Evolutionary conservation across 2,888 invertebrate species (phyloP).

Genomic region (Sarcophaga carnaria): DNA sequence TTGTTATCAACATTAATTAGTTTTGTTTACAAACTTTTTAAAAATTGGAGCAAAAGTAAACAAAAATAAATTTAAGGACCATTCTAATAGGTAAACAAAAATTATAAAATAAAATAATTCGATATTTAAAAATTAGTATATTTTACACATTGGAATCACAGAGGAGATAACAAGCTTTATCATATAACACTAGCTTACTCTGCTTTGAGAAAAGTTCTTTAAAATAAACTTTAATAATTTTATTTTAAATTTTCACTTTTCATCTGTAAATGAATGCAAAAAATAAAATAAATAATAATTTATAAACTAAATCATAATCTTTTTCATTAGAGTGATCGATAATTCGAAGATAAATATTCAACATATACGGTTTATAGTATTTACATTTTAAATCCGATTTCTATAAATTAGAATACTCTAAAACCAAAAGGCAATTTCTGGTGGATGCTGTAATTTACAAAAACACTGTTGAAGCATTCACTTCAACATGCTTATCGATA

Average conservation of each 20-base stretch:
- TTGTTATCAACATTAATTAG: background rate
- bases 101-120: too few relatives aligned
- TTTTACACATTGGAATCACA: background rate
- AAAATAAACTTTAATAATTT: conserved; percentile 43
- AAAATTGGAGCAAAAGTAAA: background rate
- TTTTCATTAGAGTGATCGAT: background rate
- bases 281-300: conserved; percentile 40
- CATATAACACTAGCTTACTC: conserved; percentile 49
- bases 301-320: background rate
- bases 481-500: too few relatives aligned
- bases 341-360: background rate
- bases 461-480: too few relatives aligned
- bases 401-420: too few relatives aligned
- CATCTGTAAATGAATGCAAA: conserved; percentile 73
- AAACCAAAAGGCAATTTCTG: too few relatives aligned
- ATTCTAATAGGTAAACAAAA: too few relatives aligned
- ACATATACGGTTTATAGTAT: too few relatives aligned
- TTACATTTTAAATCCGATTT: too few relatives aligned
- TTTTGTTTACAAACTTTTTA: background rate
- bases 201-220: conserved; percentile 47
- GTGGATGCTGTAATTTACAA: too few relatives aligned
- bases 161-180: background rate
- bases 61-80: background rate
- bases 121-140: background rate
- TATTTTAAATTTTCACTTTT: conserved; percentile 71